Evolutionary conservation across 2,888 invertebrate species (phyloP), one percentile per base, ranked within the genome.

Genomic region (Scaeva pyrastri): DNA sequence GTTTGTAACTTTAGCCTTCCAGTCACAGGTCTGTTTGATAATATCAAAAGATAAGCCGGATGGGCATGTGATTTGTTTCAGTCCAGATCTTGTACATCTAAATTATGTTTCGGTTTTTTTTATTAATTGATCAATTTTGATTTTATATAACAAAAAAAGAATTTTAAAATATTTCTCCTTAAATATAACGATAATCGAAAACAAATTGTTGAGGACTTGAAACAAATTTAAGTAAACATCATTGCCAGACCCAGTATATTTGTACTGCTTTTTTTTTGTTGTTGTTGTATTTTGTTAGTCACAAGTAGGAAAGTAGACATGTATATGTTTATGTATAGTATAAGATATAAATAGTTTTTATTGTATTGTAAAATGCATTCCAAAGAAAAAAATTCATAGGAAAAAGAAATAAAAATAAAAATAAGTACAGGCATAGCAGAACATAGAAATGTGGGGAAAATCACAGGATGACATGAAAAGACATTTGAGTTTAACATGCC

Each of bases 1-100:
- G 96, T 96, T 98, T 95, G 94, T 96, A 95, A 98, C 98, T 96
- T 98, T 97, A 95, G 97, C 97, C 95, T 97, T 98, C 98, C 98
- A 98, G 95, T 98, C 97, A 95, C 98, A 98, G 93, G 98, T 98
- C 95, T 98, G 98, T 95, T 97, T 98, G 95, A 97, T 96, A 95
- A 98, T 96, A 95, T 98, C 98, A 95, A 98, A 98, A 94, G 97
- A 96, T 95, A 98, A 95, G 94, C 98, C 98, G 93, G 97, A 97
- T 93, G 98, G 98, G 94, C 98, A 98, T 94, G 97, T 97, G 95
- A 98, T 97, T 95, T 97, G 96, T 96, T 97, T 97, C 95, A 97
- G 96, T 95, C 97, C 97, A 94, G 97, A 96, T 94, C 96, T 97
- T 95, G 97, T 97, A 96, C 97, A 97, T 92, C 92, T 92, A 90